Base-by-base conservation (phyloP, 37 sponge, comb jelly and placozoan genomes). In the Hormiphora californensis region DNA sequence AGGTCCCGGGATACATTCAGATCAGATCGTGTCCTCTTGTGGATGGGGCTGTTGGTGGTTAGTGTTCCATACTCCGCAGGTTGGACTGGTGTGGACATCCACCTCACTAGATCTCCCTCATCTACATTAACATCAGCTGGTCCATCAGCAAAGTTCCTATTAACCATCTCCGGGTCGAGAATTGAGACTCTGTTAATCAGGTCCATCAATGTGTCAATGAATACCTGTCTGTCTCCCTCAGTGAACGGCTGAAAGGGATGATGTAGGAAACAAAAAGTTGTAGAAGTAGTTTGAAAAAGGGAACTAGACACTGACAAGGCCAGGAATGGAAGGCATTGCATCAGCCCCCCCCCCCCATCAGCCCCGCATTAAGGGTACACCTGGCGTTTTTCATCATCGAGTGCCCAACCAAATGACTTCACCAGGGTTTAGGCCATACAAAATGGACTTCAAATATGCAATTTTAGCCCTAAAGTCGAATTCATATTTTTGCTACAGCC, bases 171-270 rank as follows among this genome's bases (percentile, higher is more conserved):
- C 2, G 81, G 81, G 25, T 43, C 44, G 30, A 73, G 44, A 28
- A 73, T 73, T n/a, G 81, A 73, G 9, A 73, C 46, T n/a, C 81
- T 21, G 81, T 73, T 73, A 21, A 73, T 73, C 46, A 73, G 81
- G 46, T 73, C 81, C 81, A 73, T 73, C 25, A 73, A 28, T 11
- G 81, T 73, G 46, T 73, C 81, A 21, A 73, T 73, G 46, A 73
- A 73, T 7, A 73, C 81, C 25, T 73, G 40, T 46, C 43, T 73
- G 46, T 73, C 81, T 23, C 43, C 43, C 46, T 73, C 81, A 28
- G 40, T 73, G 81, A 43, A 73, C 46, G 81, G 81, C 81, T 73
- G 81, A 41, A 73, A 33, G 12, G 1, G 46, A 28, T 43, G 31
- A 59, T 59, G 7, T 22, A 23, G 25, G 27, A 59, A 9, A 59